phyloP scores from a whole-genome alignment of 1,140 invertebrate genomes.

The Odontomachus brunneus region DNA sequence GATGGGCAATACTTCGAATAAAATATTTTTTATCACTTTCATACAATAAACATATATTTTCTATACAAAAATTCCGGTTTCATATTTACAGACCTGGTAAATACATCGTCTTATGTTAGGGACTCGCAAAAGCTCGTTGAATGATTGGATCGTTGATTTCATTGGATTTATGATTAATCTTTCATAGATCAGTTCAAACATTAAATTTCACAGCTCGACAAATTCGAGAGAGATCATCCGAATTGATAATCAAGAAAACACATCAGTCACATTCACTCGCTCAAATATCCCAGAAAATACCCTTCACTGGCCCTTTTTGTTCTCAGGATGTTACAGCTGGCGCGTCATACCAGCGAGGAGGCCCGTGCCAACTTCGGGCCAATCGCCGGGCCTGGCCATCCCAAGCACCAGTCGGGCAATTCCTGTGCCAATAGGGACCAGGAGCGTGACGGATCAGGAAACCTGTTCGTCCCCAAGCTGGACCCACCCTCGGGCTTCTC shows the following conservation, averaged over 20 bases:
- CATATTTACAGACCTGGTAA: no score
- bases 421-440: slow-evolving; percentile 81
- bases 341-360: slow-evolving; percentile 85
- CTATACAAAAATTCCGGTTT: no score
- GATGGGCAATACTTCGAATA: no score
- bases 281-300: neutral
- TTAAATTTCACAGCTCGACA: neutral
- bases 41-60: no score
- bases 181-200: no score
- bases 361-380: slow-evolving; percentile 84
- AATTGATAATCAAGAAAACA: no score
- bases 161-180: no score
- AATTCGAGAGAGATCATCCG: neutral
- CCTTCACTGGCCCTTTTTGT: neutral
- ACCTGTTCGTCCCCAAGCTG: slow-evolving; percentile 87
- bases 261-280: neutral
- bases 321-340: slow-evolving; percentile 84
- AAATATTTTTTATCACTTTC: no score
- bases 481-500: slow-evolving; percentile 87
- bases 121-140: no score
- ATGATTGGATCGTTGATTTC: no score
- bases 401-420: slow-evolving; percentile 85
- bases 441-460: slow-evolving; percentile 85
- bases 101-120: no score
- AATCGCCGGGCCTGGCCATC: slow-evolving; percentile 83